Percentiles rank a stretch among this genome's conserved stretches.
Conservation (phyloP, 2,113 vertebrate species). For the Neofelis nebulosa region DNA sequence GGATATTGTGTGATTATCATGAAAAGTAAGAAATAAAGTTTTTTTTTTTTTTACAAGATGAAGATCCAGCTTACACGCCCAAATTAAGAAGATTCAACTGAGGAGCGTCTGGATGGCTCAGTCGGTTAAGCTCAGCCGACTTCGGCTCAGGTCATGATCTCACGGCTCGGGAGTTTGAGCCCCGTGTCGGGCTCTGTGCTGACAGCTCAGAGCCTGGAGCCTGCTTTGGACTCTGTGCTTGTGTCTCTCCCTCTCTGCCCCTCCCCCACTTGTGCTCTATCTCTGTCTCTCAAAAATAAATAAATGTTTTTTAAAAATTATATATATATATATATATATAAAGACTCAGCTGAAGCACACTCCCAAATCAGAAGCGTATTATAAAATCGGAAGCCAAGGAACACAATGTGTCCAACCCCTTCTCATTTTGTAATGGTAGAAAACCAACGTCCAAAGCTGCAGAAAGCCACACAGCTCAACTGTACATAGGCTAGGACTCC, state of each 20-base stretch:
- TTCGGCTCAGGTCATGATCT: too few relatives aligned
- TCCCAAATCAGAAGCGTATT: neutral
- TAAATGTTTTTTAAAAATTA: too few relatives aligned
- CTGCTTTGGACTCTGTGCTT: too few relatives aligned
- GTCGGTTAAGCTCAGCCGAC: too few relatives aligned
- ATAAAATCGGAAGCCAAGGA: neutral
- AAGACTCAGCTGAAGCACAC: neutral
- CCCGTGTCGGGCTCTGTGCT: too few relatives aligned
- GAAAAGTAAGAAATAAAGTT: neutral
- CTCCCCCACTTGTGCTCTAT: too few relatives aligned
- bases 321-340: too few relatives aligned
- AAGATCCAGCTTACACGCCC: neutral
- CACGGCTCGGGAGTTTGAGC: too few relatives aligned
- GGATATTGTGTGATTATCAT: neutral
- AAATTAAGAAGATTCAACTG: neutral
- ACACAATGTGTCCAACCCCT: too few relatives aligned
- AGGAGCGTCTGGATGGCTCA: neutral
- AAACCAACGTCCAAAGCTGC: neutral
- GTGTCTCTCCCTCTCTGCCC: too few relatives aligned
- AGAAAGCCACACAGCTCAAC: neutral
- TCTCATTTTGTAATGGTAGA: neutral
- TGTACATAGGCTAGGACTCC: neutral
- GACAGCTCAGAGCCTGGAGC: too few relatives aligned
- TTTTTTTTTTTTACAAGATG: neutral
- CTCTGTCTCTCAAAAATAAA: too few relatives aligned